phyloP scores from a whole-genome alignment of 2,888 invertebrate species.

The Archips crataeganus region DNA sequence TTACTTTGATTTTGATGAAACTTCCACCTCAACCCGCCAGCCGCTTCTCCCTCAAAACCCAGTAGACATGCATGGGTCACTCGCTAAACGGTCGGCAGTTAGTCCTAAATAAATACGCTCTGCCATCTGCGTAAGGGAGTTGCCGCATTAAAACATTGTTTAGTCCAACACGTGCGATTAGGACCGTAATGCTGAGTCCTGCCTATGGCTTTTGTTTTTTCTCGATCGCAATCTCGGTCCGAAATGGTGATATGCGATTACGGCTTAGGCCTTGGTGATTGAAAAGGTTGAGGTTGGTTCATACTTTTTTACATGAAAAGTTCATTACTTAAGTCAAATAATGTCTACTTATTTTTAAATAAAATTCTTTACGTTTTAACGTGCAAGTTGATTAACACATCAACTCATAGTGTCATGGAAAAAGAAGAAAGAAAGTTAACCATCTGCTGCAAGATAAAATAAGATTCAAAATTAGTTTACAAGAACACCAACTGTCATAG shows the following conservation, averaged over 20 bases:
- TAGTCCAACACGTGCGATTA: conserved; percentile 78
- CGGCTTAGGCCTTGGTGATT: conserved; percentile 16
- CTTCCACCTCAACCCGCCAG: not conserved
- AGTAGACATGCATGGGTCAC: conserved; percentile 53
- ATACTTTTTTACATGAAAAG: not conserved
- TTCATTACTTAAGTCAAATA: too few species aligned
- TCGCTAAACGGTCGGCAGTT: conserved; percentile 82
- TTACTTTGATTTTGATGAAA: too few species aligned
- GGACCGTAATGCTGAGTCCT: conserved; percentile 66
- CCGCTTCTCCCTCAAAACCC: conserved; percentile 43
- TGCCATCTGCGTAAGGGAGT: conserved; percentile 77
- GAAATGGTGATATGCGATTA: conserved; percentile 38
- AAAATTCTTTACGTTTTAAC: not conserved
- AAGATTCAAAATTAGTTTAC: not conserved
- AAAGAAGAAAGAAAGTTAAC: not conserved
- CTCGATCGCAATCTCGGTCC: conserved; percentile 59
- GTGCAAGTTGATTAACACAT: not conserved
- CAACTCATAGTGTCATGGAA: not conserved
- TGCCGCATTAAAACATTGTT: conserved; percentile 82
- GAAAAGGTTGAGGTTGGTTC: conserved; percentile 1
- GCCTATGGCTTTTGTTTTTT: conserved; percentile 64
- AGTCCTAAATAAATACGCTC: conserved; percentile 83
- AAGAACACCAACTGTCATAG: conserved; percentile 6
- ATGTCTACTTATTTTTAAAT: too few species aligned
- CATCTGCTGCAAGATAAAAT: conserved; percentile 1